Evolutionary conservation across 2,797 vertebrate species (phyloP), one percentile per base, ranked within the genome.

Genomic region (Malacoraja senta): DNA sequence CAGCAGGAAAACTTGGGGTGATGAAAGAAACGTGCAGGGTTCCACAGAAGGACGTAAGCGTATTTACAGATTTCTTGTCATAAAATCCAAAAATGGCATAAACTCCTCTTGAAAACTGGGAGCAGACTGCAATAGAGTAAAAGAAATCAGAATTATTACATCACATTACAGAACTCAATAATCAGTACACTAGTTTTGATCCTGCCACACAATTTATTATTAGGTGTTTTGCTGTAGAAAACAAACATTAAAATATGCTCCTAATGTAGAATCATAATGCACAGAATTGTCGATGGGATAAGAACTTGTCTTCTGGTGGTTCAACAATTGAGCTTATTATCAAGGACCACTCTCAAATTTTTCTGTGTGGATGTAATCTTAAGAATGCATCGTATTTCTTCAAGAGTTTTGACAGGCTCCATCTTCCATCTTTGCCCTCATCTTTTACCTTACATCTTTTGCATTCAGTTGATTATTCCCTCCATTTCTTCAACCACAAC

Each of bases 51-150:
- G 99, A 99, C 21, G 98, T 99, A 96, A 99, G 99, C 94, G 98
- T 99, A 96, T 99, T 99, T 95, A 99, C 98, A 65, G 98, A 99
- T 97, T 99, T 99, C 97, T 99, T 99, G 96, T 99, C 98, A 63
- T 99, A 99, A 97, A 99, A 99, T 95, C 99, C 99, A 95, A 99
- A 99, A 96, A 99, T 99, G 95, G 98, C 99, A 95, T 99, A 99
- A 90, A 99, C 99, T 94, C 99, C 99, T 97, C 98, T 98, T 92
- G 99, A 99, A 97, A 99, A 99, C 97, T 99, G 99, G 94, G 99
- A 99, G 96, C 99, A 99, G 96, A 99, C 99, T 99, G 95, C 58
- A 94, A 96, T 6, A 83, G 93, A 93, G 94, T 93, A 96, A 83
- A 93, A 32, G 7, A n/a, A 88, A 88, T n/a, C 17, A 35, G 61